A percentile compares a stretch with the other conserved stretches of the same genome.
Evolutionary conservation across 2,797 vertebrate species (phyloP).

Genomic region (Dendrocincla fuliginosa): DNA sequence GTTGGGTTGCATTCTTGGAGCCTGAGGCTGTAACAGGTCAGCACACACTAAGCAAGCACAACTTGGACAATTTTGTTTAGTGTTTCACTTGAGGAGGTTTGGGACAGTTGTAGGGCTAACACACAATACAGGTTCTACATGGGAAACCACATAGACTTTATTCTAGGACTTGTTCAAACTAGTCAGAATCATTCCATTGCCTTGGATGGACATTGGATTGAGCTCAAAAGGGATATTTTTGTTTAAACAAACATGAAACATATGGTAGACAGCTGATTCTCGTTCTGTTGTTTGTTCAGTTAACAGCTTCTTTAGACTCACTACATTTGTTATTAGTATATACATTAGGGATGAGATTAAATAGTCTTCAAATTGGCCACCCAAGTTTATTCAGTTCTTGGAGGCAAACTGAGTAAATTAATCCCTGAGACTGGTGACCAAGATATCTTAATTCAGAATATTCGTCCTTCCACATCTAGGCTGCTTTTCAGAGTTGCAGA

Average conservation of each 20-base stretch:
- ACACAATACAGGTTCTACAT: neutral
- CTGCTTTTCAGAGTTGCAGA: neutral
- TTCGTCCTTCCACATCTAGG: neutral
- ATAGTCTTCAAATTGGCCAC: neutral
- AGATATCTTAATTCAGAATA: neutral
- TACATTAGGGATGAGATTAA: neutral
- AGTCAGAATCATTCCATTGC: neutral
- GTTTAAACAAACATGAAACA: conserved; percentile 24
- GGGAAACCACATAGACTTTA: neutral
- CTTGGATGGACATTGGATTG: conserved; percentile 2
- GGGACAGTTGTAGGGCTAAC: neutral
- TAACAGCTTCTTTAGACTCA: conserved; percentile 28
- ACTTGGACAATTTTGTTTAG: neutral
- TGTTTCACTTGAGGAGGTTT: neutral
- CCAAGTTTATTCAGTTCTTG: neutral
- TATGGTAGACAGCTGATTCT: conserved; percentile 13
- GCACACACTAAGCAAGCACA: neutral
- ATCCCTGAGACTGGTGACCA: neutral
- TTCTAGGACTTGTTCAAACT: neutral
- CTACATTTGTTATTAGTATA: neutral
- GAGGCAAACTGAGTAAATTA: neutral
- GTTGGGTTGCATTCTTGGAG: neutral
- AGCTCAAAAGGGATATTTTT: conserved; percentile 9
- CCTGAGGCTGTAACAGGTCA: neutral
- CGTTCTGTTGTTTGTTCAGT: conserved; percentile 26